These are phyloP conservation scores for Platichthys stellatus DNA, from an alignment of 2,113 vertebrate genomes.

Conservation along the genomic window DNA sequence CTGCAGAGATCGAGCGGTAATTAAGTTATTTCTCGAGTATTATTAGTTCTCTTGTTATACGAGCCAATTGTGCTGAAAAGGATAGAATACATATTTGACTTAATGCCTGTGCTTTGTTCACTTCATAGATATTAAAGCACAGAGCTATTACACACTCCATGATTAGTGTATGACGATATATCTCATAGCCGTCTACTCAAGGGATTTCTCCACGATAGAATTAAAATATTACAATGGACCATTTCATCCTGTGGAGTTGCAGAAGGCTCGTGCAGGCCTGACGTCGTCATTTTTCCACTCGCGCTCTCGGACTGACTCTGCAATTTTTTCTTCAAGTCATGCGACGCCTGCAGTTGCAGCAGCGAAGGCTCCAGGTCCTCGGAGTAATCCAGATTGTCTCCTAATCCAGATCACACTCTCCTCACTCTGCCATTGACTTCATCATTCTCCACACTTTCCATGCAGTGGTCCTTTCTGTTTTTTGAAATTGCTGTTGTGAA, in stretches of 20 bases:
- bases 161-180: slow-evolving; percentile 28
- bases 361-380: slow-evolving; percentile 42
- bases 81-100: slow-evolving; percentile 61
- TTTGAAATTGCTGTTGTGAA: background rate
- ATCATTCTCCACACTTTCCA: background rate
- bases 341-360: slow-evolving; percentile 37
- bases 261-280: background rate
- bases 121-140: slow-evolving; percentile 55
- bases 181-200: slow-evolving; percentile 12
- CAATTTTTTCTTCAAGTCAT: background rate
- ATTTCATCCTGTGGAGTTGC: slow-evolving; percentile 14
- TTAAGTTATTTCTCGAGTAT: slow-evolving; percentile 75
- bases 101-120: slow-evolving; percentile 54
- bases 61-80: slow-evolving; percentile 53
- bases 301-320: slow-evolving; percentile 42
- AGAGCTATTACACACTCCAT: slow-evolving; percentile 34
- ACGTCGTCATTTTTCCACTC: slow-evolving; percentile 5
- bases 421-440: background rate
- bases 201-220: slow-evolving; percentile 45
- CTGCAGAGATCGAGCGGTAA: slow-evolving; percentile 68
- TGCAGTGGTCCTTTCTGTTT: background rate
- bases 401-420: slow-evolving; percentile 55
- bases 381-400: slow-evolving; percentile 64
- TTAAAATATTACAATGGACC: slow-evolving; percentile 12
- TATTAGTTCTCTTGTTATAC: slow-evolving; percentile 67